Evolutionary conservation across 2,888 invertebrate species (phyloP), one percentile per base, ranked within the genome.

Genomic region (Trisateles emortualis): DNA sequence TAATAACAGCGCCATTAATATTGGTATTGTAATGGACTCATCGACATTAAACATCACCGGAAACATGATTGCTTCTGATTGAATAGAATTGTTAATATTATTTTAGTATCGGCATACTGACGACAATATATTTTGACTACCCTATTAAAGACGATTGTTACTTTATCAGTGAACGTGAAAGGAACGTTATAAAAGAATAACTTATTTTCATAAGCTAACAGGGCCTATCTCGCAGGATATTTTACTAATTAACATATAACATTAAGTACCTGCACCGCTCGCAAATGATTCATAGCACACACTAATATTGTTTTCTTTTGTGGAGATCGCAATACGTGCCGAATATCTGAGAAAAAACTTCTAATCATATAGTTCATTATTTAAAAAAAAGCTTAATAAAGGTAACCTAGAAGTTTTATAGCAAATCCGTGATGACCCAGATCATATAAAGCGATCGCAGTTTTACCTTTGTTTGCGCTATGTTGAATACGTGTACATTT

Each of bases 11-110:
- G 35, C 48, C 39, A 60, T 52, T 52, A 54, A 45, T 70, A 60
- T 75, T 70, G 72, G 50, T 60, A 62, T 54, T 63, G 54, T 68
- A 74, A 76, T 76, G 67, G 64, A 64, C 45, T 53, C 55, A 29
- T 54, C 49, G 48, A 52, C 49, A 66, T 43, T 60, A 59, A 63
- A 55, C 42, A 38, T 36, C 26, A 45, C 58, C 64, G 73, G 74
- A 74, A 65, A 68, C 57, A 65, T 57, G 49, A 58, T 41, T 48
- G 50, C 59, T 66, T 64, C 65, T 71, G 70, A 69, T 72, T 60
- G 55, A 68, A 66, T 67, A 62, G 60, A 66, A 63, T 48, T 61
- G 68, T 64, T 56, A 68, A 73, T 73, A 72, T 68, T 64, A 49
- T 62, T 64, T 73, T 52, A 61, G 49, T 61, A 57, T 42, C 46